A percentile compares a stretch with the other conserved stretches of the same genome.
phyloP scores from a whole-genome alignment of 2,113 vertebrate genomes.

The Parotia lawesii region DNA sequence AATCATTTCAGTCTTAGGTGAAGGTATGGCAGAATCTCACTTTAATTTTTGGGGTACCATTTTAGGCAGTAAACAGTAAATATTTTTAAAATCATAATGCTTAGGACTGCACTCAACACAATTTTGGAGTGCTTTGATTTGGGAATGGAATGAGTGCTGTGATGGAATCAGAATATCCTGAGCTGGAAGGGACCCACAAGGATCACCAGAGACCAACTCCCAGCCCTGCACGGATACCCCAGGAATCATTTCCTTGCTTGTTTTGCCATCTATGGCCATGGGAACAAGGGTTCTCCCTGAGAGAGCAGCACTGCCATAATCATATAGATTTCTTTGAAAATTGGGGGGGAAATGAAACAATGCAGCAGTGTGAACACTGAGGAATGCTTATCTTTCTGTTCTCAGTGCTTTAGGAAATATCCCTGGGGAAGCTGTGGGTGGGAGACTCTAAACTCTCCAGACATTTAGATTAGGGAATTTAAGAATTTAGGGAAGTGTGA shows the following conservation, averaged over 20 bases:
- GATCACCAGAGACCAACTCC: neutral
- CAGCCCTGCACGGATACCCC: neutral
- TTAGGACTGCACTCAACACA: neutral
- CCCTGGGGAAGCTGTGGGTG: slow-evolving; percentile 14
- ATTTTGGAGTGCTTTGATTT: neutral
- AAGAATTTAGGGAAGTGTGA: slow-evolving; percentile 18
- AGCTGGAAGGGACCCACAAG: neutral
- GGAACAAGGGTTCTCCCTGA: neutral
- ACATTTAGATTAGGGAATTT: neutral
- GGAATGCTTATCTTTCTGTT: neutral
- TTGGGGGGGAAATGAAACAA: neutral
- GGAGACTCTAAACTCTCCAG: neutral
- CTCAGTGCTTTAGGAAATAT: neutral
- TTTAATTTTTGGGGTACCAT: rapidly evolving
- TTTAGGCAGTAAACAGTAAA: neutral
- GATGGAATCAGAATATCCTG: neutral
- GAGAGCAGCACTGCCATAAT: neutral
- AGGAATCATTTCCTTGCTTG: neutral
- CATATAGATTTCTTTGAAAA: neutral
- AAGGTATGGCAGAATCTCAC: neutral
- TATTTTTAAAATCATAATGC: neutral
- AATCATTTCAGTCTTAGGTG: neutral
- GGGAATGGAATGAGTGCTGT: too few relatives aligned
- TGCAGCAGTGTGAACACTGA: neutral
- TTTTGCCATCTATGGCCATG: neutral